Evolutionary conservation across 2,888 invertebrate genomes (phyloP), one percentile per base, ranked within the genome.

Genomic region (Nycteola revayana): DNA sequence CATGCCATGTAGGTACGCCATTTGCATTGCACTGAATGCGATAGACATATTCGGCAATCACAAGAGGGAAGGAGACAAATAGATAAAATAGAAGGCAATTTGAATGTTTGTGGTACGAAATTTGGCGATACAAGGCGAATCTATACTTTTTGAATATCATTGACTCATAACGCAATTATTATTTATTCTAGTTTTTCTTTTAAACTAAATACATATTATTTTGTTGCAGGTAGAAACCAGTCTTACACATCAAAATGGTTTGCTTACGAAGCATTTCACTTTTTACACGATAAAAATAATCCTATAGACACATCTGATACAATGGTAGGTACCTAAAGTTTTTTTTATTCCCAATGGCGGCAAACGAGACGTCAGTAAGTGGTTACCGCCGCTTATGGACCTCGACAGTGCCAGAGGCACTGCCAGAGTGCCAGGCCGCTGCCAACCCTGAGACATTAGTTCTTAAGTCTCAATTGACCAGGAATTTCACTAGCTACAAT

Each of bases 211-310:
- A 8, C 14, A 14, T 27, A 18, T 27, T 29, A 21, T 30, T 24
- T 23, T 24, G 23, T 24, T 31, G 31, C 24, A 31, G 31, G 31
- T 20, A 10, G 10, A 9, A 18, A 25, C 7, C 18, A 20, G 18
- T 3, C 18, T 14, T 37, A 38, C 32, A 9, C 27, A 9, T 34
- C 34, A 18, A 42, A 35, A 20, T 42, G 37, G 34, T 38, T 38
- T 42, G 37, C 32, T 9, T 42, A 34, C 25, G 30, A 39, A 32
- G 31, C 33, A 32, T 28, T 44, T 24, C 21, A 27, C 31, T 44
- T 40, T 36, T 22, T 44, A 30, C 31, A 27, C 11, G 30, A 40
- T 20, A 43, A 39, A 28, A 39, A 39, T 39, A 21, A 25, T 27
- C 26, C 18, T 27, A 18, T 27, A 27, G 26, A 27, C 26, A 24